phyloP scores from a whole-genome alignment of 1,140 invertebrate species.

The Drosophila kanapiae region DNA sequence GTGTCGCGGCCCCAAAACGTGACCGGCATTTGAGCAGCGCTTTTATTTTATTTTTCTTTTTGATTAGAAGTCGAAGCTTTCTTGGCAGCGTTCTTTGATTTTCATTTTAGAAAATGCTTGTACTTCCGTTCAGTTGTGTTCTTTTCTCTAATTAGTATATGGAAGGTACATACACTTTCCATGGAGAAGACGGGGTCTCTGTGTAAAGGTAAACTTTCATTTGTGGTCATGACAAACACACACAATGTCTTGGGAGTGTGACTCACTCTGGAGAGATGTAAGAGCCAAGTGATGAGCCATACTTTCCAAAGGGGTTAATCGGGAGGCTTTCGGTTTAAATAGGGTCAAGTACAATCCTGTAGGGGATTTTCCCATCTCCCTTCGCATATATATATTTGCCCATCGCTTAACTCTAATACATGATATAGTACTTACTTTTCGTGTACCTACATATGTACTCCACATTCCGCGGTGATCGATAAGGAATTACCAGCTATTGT shows the following conservation, averaged over 20 bases:
- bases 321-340: background rate
- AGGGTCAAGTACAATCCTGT: background rate
- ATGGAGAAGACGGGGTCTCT: conserved; percentile 1
- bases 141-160: conserved; percentile 33
- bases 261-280: conserved; percentile 23
- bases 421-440: background rate
- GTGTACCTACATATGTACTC: background rate
- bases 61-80: conserved; percentile 40
- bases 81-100: conserved; percentile 18
- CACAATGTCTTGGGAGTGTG: background rate
- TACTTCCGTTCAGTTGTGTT: conserved; percentile 39
- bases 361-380: background rate
- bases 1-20: conserved; percentile 63
- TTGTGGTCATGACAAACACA: conserved; percentile 31
- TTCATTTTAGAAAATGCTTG: conserved; percentile 32
- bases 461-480: conserved; percentile 33
- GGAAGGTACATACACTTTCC: conserved; percentile 24
- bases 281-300: conserved; percentile 5
- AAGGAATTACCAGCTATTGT: conserved; percentile 29
- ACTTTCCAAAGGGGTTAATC: conserved; percentile 5
- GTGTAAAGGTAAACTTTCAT: conserved; percentile 27
- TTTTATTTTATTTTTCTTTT: conserved; percentile 17
- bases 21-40: conserved; percentile 50
- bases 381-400: background rate
- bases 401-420: conserved; percentile 15